phyloP scores from a whole-genome alignment of 2,113 vertebrate genomes.

The Oreochromis spilurus region DNA sequence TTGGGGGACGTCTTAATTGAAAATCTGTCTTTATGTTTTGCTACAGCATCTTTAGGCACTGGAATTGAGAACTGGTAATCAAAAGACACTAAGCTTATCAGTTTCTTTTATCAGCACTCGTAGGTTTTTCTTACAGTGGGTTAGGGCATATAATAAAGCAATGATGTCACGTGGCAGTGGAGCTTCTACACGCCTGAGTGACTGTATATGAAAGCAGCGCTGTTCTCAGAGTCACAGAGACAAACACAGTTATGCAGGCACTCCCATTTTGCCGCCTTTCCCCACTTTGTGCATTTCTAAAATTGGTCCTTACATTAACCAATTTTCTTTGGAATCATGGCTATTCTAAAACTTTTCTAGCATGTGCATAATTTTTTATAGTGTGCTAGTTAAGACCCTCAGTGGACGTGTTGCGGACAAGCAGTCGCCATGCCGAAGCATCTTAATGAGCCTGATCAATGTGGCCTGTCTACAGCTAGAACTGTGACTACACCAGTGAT shows the following conservation, averaged over 20 bases:
- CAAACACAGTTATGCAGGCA: fast-evolving
- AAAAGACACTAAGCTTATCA: background rate
- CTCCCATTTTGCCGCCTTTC: background rate
- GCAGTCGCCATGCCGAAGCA: background rate
- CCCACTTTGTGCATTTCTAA: background rate
- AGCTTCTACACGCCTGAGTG: background rate
- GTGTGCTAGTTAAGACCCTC: background rate
- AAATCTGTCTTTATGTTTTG: background rate
- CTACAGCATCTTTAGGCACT: background rate
- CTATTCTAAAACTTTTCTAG: background rate
- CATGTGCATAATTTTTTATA: background rate
- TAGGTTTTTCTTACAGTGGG: background rate
- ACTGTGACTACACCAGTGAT: conserved; percentile 6
- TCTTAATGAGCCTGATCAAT: conserved; percentile 45
- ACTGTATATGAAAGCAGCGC: background rate
- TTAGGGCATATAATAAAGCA: background rate
- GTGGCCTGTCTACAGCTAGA: background rate
- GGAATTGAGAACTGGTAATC: background rate
- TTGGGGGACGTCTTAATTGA: background rate
- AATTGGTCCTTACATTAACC: background rate
- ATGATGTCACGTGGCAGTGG: background rate
- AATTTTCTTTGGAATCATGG: background rate
- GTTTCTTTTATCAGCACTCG: background rate
- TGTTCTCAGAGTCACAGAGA: background rate
- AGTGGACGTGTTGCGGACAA: background rate